These are phyloP conservation scores for Cryptosula pallasiana DNA, from an alignment of 2,888 invertebrate species.

Conservation along the genomic window DNA sequence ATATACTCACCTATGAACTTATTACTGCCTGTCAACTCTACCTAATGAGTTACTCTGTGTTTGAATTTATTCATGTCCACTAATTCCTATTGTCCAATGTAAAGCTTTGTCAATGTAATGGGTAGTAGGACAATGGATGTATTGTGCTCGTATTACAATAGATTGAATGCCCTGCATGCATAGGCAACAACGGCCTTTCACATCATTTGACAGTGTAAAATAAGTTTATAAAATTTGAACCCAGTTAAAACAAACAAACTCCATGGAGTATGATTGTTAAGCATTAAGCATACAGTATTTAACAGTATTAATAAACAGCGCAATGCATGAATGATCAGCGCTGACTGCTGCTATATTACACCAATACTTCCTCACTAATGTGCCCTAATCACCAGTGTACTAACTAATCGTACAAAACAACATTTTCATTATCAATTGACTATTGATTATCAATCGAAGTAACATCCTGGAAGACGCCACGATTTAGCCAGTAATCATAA, in stretches of 20 bases:
- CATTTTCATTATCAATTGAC: too few relatives aligned
- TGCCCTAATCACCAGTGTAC: too few relatives aligned
- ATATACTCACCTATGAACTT: not conserved
- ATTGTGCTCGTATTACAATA: not conserved
- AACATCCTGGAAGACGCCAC: too few relatives aligned
- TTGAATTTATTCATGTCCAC: slow-evolving; percentile 4
- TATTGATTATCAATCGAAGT: too few relatives aligned
- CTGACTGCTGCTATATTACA: too few relatives aligned
- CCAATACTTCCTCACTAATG: too few relatives aligned
- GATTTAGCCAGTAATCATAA: too few relatives aligned
- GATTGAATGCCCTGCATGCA: not conserved
- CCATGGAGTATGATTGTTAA: not conserved
- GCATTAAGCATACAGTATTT: not conserved
- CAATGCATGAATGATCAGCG: too few relatives aligned
- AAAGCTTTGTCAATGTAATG: not conserved
- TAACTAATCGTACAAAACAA: too few relatives aligned
- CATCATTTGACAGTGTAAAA: slow-evolving; percentile 8
- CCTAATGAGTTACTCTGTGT: not conserved
- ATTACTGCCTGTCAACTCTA: not conserved
- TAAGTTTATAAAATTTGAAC: slow-evolving; percentile 13
- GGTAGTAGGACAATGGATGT: not conserved
- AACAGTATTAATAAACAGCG: slow-evolving; percentile 17
- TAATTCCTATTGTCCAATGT: not conserved
- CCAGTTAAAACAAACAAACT: slow-evolving; percentile 18
- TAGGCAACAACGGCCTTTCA: not conserved